Conservation (phyloP, 1,140 invertebrate genomes). For the Cecropterus lyciades region DNA sequence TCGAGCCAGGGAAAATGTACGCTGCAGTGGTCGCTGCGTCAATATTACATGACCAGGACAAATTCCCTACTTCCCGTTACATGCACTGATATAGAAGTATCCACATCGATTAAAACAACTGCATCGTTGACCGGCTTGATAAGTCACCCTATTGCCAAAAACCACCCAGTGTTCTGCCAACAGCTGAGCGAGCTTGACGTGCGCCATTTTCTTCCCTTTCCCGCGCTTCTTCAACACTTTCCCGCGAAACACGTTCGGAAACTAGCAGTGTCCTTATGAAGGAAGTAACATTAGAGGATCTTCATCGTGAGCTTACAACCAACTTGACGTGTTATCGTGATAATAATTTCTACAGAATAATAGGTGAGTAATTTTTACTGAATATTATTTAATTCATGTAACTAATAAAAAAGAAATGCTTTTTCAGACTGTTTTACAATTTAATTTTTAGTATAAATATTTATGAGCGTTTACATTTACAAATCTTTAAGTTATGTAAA, state of each 20-base stretch:
- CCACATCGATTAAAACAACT: slow-evolving; percentile 42
- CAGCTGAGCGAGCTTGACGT: slow-evolving; percentile 53
- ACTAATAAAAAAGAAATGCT: no score
- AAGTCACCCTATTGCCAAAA: slow-evolving; percentile 63
- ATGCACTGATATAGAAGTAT: slow-evolving; percentile 43
- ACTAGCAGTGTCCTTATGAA: slow-evolving; percentile 69
- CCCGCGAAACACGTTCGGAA: slow-evolving; percentile 46
- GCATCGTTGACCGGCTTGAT: slow-evolving; percentile 45
- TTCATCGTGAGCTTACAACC: slow-evolving; percentile 48
- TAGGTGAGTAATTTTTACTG: slow-evolving; percentile 53
- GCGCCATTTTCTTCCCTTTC: slow-evolving; percentile 40
- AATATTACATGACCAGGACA: slow-evolving; percentile 9
- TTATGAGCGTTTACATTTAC: slow-evolving; percentile 7
- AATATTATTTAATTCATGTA: neutral
- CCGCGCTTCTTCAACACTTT: slow-evolving; percentile 52
- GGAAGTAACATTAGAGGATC: slow-evolving; percentile 53
- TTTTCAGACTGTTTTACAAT: no score
- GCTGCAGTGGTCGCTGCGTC: neutral
- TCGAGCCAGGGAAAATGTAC: neutral
- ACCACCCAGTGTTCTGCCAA: slow-evolving; percentile 67
- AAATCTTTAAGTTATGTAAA: slow-evolving; percentile 1
- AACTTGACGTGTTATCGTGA: slow-evolving; percentile 59
- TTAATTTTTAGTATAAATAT: no score
- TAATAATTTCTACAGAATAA: slow-evolving; percentile 76
- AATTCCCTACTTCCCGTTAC: slow-evolving; percentile 20